These are phyloP conservation scores for Drosophila truncata DNA, from an alignment of 1,140 invertebrate species.

Conservation along the genomic window DNA sequence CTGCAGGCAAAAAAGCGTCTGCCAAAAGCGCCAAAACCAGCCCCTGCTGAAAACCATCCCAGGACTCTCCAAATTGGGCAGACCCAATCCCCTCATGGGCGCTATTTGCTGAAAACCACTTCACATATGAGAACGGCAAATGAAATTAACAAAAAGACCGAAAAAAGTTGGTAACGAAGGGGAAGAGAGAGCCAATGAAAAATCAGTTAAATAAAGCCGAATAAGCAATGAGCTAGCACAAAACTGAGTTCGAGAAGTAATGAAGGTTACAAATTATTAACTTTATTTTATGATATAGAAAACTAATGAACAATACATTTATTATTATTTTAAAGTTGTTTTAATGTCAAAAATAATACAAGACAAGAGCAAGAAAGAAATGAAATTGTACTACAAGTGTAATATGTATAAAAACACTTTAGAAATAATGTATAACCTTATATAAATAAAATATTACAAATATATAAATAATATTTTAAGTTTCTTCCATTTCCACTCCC, in stretches of 20 bases:
- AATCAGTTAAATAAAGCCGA: conserved; percentile 3
- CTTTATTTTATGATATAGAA: no score
- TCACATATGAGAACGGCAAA: conserved; percentile 71
- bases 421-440: no score
- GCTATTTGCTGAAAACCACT: conserved; percentile 73
- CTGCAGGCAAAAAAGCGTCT: conserved; percentile 79
- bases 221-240: not conserved
- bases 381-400: no score
- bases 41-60: conserved; percentile 2
- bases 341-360: no score
- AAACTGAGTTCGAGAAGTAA: no score
- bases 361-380: no score
- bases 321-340: no score
- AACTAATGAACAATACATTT: no score
- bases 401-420: no score
- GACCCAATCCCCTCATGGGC: conserved; percentile 15
- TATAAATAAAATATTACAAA: no score
- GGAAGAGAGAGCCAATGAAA: not conserved
- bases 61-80: conserved; percentile 35
- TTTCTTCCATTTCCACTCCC: not conserved
- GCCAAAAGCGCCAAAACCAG: conserved; percentile 22
- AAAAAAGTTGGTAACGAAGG: conserved; percentile 21
- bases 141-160: conserved; percentile 67
- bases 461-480: not conserved
- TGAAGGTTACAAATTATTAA: no score